Base-by-base conservation (phyloP, 2,888 invertebrate species). In the Antheraea assamensis region DNA sequence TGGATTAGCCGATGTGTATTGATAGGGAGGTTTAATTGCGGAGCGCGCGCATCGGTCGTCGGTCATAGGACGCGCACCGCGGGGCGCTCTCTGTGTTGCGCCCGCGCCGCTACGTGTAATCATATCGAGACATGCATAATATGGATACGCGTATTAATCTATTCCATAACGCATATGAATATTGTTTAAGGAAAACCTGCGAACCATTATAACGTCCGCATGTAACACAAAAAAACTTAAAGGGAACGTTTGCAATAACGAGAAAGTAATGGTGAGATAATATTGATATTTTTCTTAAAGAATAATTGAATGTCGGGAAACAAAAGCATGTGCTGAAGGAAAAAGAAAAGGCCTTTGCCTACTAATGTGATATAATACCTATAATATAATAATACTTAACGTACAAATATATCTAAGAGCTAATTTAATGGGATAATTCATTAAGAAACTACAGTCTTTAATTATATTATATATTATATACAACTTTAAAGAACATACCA, bases 51-150 rank as follows among this genome's bases (percentile, higher is more conserved):
- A 81, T 83, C 82, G 79, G 80, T 81, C 81, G 82, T 82, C 82
- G 78, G 80, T 90, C 93, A 93, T 91, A 86, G n/a, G 93, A 90
- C 92, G 86, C 84, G 82, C 93, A 87, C 94, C 83, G 90, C 93
- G 91, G 93, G 94, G 92, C 79, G 87, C 85, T 85, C 85, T 86
- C 84, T 88, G 78, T 78, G 77, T 79, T 81, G 90, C 90, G 89
- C 87, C 81, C 82, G 88, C 89, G 92, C 91, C 90, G 91, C 82
- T 84, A 74, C 72, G 75, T 77, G 78, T 88, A 87, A 87, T 87
- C 86, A 87, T 83, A 86, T 78, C 80, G 77, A 78, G 74, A 78
- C 74, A 72, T 80, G 77, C 85, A 80, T 85, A 81, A 52, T 66
- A 76, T 79, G 78, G 80, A 81, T 31, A 58, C 13, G 58, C 15